Evolutionary conservation across 2,113 vertebrate species (phyloP).

Genomic region (Myotis yumanensis): DNA sequence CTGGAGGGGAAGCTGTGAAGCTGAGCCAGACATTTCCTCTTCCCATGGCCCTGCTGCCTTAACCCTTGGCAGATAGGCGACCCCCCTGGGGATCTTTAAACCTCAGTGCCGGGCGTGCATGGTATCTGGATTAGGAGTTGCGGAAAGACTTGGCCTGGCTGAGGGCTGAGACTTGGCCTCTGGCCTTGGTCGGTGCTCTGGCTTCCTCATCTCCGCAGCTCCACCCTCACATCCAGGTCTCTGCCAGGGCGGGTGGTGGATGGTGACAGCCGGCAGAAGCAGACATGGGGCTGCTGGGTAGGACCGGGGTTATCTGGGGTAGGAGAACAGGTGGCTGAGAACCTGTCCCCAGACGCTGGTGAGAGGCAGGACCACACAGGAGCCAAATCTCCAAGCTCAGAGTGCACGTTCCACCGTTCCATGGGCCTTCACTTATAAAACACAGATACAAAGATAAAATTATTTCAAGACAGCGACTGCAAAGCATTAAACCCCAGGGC

Average conservation of each 20-base stretch:
- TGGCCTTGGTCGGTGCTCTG: rapidly evolving
- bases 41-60: neutral
- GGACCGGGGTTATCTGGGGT: neutral
- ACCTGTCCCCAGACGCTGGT: neutral
- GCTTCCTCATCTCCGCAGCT: neutral
- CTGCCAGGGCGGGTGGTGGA: neutral
- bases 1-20: neutral
- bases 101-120: neutral
- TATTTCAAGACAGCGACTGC: neutral
- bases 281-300: neutral
- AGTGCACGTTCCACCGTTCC: neutral
- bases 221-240: neutral
- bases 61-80: neutral
- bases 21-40: neutral
- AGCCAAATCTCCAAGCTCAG: neutral
- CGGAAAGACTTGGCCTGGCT: neutral
- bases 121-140: neutral
- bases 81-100: neutral
- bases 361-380: neutral
- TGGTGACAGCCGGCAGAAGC: neutral
- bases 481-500: conserved; percentile 13
- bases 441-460: neutral
- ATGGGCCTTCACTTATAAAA: neutral
- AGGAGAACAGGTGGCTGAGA: neutral
- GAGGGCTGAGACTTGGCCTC: neutral